A percentile compares a stretch with the other conserved stretches of the same genome.
phyloP scores from a whole-genome alignment of 1,140 invertebrate species.

The Meteorus sp. region DNA sequence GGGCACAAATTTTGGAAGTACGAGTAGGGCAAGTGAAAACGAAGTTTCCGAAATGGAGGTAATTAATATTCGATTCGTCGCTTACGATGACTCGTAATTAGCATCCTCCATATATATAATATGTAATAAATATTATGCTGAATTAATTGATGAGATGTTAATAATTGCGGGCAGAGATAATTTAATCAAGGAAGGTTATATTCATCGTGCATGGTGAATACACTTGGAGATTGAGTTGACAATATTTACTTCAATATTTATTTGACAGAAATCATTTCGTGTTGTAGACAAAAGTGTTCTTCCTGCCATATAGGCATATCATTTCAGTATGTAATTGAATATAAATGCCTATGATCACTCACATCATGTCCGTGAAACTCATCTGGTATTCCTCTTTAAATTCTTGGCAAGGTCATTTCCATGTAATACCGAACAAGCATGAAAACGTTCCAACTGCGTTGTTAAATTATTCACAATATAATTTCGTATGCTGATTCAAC shows the following conservation, averaged over 20 bases:
- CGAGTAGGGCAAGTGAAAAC: conserved; percentile 47
- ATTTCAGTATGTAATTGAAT: conserved; percentile 23
- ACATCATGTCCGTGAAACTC: not conserved
- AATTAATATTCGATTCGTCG: conserved; percentile 27
- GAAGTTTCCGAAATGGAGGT: conserved; percentile 54
- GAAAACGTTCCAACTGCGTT: conserved; percentile 46
- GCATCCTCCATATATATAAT: no score
- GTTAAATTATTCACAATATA: conserved; percentile 8
- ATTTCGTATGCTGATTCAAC: not conserved
- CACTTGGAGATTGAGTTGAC: no score
- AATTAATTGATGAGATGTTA: no score
- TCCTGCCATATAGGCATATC: conserved; percentile 11
- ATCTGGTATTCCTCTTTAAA: conserved; percentile 32
- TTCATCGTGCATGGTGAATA: not conserved
- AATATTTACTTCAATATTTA: no score
- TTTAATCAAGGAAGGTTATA: no score
- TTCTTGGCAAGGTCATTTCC: conserved; percentile 55
- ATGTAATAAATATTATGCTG: no score
- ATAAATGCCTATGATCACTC: conserved; percentile 21
- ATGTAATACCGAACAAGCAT: conserved; percentile 49
- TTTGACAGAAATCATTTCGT: no score
- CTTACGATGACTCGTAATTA: no score
- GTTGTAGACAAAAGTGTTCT: not conserved
- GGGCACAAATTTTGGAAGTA: conserved; percentile 49
- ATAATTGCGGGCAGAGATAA: no score